Evolutionary conservation across 2,888 invertebrate species (phyloP), one percentile per base, ranked within the genome.

Genomic region (Watsonalla binaria): DNA sequence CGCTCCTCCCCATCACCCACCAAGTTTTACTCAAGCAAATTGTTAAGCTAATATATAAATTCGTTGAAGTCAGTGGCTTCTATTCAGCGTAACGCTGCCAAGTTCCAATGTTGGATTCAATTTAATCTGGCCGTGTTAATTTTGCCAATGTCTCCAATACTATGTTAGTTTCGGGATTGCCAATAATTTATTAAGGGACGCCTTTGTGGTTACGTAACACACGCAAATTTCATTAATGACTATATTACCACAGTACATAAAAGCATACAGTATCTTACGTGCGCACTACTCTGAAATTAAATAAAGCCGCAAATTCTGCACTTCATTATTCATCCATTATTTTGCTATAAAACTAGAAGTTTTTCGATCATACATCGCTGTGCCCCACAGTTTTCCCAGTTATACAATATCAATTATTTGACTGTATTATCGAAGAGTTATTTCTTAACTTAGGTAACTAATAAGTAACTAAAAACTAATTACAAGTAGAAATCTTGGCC

Each of bases 1-100:
- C 75, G 63, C 51, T 11, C 51, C 54, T 34, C 59, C 63, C 8
- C 11, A 24, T 69, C 68, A 57, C 57, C 53, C 54, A 45, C 56
- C 55, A 56, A 63, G 68, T 71, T 62, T 68, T 66, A 74, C 74
- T 74, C 64, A 66, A 70, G 65, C 68, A 75, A 77, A 76, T 76
- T 76, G 80, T 72, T 78, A 67, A 77, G 74, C 80, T 78, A 76
- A 77, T 79, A 76, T 77, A 78, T 75, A 76, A 78, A 80, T 77
- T 80, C 63, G 62, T 58, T 63, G 74, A 76, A 80, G 76, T 76
- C 79, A 72, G 73, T 65, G 76, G 74, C 66, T 77, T 68, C 70
- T 58, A 73, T 71, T 67, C 72, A 67, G 55, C 62, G 53, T 54
- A 45, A 52, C 54, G 50, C 52, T 51, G 57, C 56, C 58, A 72